phyloP scores from a whole-genome alignment of 2,797 vertebrate species.

The Potorous gilbertii region DNA sequence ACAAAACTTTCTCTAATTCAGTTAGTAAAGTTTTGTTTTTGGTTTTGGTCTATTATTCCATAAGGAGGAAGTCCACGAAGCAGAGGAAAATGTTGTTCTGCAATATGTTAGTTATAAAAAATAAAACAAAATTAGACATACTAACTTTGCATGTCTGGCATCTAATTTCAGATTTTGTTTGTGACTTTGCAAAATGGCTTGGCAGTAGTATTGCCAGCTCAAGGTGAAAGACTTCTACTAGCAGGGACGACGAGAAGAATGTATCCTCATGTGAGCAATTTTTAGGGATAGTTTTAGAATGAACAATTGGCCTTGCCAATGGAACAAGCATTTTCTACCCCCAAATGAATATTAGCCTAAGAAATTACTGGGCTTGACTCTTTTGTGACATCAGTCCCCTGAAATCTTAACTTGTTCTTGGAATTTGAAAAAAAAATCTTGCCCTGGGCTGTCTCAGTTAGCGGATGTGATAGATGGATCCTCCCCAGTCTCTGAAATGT shows the following conservation, averaged over 20 bases:
- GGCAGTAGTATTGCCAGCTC: constrained; percentile 5
- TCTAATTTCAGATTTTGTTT: constrained; percentile 1
- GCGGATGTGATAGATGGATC: constrained; percentile 24
- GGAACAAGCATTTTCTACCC: not conserved
- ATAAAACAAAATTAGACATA: not conserved
- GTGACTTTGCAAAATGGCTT: constrained; percentile 42
- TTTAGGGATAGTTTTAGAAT: constrained; percentile 47
- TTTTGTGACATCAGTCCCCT: constrained; percentile 12
- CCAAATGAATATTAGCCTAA: not conserved
- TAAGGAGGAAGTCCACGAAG: not conserved
- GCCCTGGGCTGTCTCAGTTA: not conserved
- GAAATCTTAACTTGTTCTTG: constrained; percentile 44
- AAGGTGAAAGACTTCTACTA: constrained; percentile 14
- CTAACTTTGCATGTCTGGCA: not conserved
- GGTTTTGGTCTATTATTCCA: not conserved
- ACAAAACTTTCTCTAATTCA: constrained; percentile 27
- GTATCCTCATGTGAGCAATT: not conserved
- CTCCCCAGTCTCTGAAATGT: constrained; percentile 24
- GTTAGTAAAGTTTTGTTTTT: not conserved
- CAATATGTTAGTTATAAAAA: not conserved
- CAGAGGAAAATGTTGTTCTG: not conserved
- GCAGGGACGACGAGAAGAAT: constrained; percentile 9
- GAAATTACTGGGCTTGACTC: constrained; percentile 9
- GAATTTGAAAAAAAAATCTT: not conserved
- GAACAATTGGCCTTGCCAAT: constrained; percentile 16